Base-by-base conservation (phyloP, 2,888 invertebrate species). In the Autographa gamma region DNA sequence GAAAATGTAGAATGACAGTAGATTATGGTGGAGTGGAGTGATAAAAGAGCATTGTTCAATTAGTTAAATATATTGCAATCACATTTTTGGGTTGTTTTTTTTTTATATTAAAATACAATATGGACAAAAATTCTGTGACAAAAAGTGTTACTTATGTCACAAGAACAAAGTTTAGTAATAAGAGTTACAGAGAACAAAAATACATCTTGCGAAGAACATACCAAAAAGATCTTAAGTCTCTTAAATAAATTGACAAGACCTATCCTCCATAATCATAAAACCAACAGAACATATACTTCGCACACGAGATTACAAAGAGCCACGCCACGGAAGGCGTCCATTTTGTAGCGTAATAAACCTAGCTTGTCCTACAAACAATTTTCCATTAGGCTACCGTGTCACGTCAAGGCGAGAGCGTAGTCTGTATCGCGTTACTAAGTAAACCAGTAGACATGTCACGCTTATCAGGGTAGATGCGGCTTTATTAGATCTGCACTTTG, bases 321-420 rank as follows among this genome's bases (percentile, higher is more conserved):
- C 19, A 56, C 54, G 25, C 25, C 19, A 56, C 54, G 19, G 54
- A 56, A 11, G 25, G 54, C 13, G 54, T 8, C 25, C 58, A 59
- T 59, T 71, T 54, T 71, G 43, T 63, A 56, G 38, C 58, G 66
- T 76, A 79, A 77, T 72, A 72, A 80, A 52, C 54, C 31, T 19
- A n/a, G 31, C 16, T 38, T 69, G 59, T 25, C 60, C 61, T 59
- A 73, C 70, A 79, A 74, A 78, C 75, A 80, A 63, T 63, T 66
- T 72, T 73, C 83, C 81, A 83, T 83, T 83, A 81, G 71, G 64
- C 54, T 61, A 69, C 58, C 81, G 43, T 63, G 43, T 69, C 65
- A 72, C 71, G 75, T 68, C 71, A 68, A 56, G 34, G 34, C 56
- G 32, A 68, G 67, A 71, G 67, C 11, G 11, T 1, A 11, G 11